A percentile compares a stretch with the other conserved stretches of the same genome.
Conservation (phyloP, 2,113 vertebrate genomes). For the Actenoides lindsayi region DNA sequence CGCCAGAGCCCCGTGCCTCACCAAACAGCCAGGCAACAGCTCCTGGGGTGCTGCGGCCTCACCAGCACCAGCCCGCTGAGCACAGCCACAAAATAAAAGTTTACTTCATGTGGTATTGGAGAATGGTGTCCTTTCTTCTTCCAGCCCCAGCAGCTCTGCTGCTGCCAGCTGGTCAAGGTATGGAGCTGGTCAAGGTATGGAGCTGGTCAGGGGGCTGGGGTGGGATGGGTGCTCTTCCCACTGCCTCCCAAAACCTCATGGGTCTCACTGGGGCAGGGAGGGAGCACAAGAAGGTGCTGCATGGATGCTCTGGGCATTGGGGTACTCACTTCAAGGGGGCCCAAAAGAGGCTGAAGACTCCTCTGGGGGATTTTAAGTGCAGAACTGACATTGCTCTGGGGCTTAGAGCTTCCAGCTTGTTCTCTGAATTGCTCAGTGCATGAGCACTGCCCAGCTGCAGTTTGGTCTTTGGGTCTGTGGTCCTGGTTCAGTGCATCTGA, state of each 20-base stretch:
- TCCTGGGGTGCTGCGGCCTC: not conserved
- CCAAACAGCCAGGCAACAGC: not conserved
- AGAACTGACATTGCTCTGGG: not conserved
- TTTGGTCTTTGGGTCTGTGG: no score
- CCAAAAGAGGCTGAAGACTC: not conserved
- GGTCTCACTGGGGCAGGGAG: not conserved
- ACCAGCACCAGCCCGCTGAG: not conserved
- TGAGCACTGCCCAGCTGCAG: not conserved
- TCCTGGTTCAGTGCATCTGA: no score
- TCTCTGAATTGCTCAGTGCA: rapidly evolving
- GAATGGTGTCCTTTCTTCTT: not conserved
- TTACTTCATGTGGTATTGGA: not conserved
- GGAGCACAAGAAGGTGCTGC: not conserved
- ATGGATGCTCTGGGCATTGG: not conserved
- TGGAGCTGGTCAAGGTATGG: not conserved
- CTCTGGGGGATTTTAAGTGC: not conserved
- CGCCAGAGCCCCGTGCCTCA: rapidly evolving
- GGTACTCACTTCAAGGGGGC: not conserved
- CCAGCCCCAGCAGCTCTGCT: not conserved
- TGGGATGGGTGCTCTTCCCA: not conserved
- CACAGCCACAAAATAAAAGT: not conserved
- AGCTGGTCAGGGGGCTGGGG: not conserved
- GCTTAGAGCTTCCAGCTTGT: not conserved
- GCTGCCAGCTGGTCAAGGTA: not conserved
- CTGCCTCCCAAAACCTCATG: not conserved